Base-by-base conservation (phyloP, 2,113 vertebrate genomes). In the Thunnus thynnus region DNA sequence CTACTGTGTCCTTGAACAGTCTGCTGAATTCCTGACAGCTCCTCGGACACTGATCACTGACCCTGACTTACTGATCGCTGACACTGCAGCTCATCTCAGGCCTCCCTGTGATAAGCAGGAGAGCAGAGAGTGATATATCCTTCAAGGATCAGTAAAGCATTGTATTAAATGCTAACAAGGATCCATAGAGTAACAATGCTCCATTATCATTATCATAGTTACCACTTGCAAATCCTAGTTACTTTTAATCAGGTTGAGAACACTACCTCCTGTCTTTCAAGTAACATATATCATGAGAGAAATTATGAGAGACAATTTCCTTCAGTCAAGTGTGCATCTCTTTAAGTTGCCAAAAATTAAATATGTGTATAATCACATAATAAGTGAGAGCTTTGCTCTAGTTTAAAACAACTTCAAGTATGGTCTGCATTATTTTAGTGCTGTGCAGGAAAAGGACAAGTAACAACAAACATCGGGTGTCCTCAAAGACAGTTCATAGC, bases 381-480 rank as follows among this genome's bases (percentile, higher is more conserved):
- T 20, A 12, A 41, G 12, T 50, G 13, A 41, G 10, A 46, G 32
- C 3, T 52, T 76, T 72, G 56, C 32, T 71, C 10, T 52, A 20
- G 13, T 72, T 79, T 13, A 32, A 46, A 58, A 84, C 58, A 78
- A 73, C 48, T 87, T 90, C 87, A 93, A 92, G 84, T 88, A 85
- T 71, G 70, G 66, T 77, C 54, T 79, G 57, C 58, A 55, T 58
- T 76, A 41, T 69, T 78, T 80, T 60, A 48, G 72, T 72, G 72
- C 57, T 68, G 56, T 66, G 81, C 56, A 72, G 25, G n/a, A 1
- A 66, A 3, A n/a, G 5, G 13, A 84, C 63, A 73, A 78, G 62
- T 5, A 79, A 77, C 32, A 72, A 76, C 50, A 80, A 69, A 81
- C 25, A 41, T 46, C 18, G 50, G 54, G 41, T 2, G 3, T 81